Conservation (phyloP, 2,888 invertebrate genomes). For the Drosophila buzzatii region DNA sequence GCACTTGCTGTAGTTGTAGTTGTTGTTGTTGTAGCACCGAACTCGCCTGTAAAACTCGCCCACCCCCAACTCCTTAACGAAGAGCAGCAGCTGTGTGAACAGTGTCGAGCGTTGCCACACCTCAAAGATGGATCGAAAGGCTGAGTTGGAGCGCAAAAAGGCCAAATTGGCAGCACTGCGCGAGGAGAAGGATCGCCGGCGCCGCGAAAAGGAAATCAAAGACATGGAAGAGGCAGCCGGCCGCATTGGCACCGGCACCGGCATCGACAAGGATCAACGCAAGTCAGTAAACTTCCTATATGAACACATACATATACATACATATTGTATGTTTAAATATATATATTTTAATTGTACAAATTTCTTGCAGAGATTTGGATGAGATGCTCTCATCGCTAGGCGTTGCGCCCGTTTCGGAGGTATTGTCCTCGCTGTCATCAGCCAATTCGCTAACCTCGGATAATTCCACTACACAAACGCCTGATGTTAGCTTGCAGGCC, state of each 20-base stretch:
- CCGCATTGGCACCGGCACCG: constrained; percentile 80
- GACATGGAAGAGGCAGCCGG: constrained; percentile 91
- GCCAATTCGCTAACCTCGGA: constrained; percentile 93
- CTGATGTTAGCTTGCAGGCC: constrained; percentile 92
- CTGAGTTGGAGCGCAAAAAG: constrained; percentile 96
- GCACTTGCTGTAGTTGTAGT: constrained; percentile 50
- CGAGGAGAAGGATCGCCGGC: constrained; percentile 94
- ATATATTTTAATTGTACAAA: neutral
- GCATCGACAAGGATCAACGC: constrained; percentile 84
- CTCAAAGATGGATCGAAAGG: constrained; percentile 90
- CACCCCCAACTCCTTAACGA: constrained; percentile 9
- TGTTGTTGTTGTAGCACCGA: constrained; percentile 30
- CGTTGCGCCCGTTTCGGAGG: constrained; percentile 94
- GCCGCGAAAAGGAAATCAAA: constrained; percentile 94
- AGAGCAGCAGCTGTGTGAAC: constrained; percentile 9
- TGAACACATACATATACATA: neutral
- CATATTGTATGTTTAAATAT: too few species aligned
- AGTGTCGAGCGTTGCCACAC: constrained; percentile 39
- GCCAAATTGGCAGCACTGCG: constrained; percentile 95
- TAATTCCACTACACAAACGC: constrained; percentile 91
- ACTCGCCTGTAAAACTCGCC: constrained; percentile 1
- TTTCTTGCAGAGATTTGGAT: constrained; percentile 89
- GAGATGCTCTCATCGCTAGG: constrained; percentile 94
- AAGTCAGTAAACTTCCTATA: constrained; percentile 71
- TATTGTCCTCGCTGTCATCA: constrained; percentile 92